Conservation (phyloP, 2,888 invertebrate genomes). For the Liodrosophila aerea region DNA sequence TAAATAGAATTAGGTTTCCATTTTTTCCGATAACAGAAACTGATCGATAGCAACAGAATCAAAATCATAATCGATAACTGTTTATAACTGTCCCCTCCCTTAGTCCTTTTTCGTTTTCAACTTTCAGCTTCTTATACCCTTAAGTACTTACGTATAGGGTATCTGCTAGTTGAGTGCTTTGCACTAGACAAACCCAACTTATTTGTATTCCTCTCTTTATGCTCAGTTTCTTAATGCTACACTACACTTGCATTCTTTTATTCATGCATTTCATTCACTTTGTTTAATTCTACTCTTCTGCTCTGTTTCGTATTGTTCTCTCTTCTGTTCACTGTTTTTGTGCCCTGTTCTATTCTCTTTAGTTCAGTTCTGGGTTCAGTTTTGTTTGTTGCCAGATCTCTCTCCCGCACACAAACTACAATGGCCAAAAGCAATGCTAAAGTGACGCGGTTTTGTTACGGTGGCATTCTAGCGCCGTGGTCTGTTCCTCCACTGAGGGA, state of each 20-base stretch:
- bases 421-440: slow-evolving; percentile 36
- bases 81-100: too few species aligned
- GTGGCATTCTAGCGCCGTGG: slow-evolving; percentile 41
- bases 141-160: slow-evolving; percentile 2
- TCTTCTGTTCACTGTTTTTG: not conserved
- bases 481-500: not conserved
- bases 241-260: slow-evolving; percentile 52
- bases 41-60: too few species aligned
- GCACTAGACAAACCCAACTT: not conserved
- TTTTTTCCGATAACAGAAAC: too few species aligned
- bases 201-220: slow-evolving; percentile 20
- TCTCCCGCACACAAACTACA: slow-evolving; percentile 12
- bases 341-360: slow-evolving; percentile 29
- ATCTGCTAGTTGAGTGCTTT: not conserved
- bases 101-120: too few species aligned
- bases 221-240: slow-evolving; percentile 26
- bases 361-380: slow-evolving; percentile 41
- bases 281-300: slow-evolving; percentile 12
- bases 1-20: too few species aligned
- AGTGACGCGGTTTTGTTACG: slow-evolving; percentile 50
- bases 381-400: slow-evolving; percentile 40
- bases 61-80: too few species aligned
- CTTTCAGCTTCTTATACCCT: too few species aligned
- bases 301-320: slow-evolving; percentile 9
- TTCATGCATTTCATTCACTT: slow-evolving; percentile 56